Evolutionary conservation across 2,888 invertebrate species (phyloP), one percentile per base, ranked within the genome.

Genomic region (Nymphalis polychloros): DNA sequence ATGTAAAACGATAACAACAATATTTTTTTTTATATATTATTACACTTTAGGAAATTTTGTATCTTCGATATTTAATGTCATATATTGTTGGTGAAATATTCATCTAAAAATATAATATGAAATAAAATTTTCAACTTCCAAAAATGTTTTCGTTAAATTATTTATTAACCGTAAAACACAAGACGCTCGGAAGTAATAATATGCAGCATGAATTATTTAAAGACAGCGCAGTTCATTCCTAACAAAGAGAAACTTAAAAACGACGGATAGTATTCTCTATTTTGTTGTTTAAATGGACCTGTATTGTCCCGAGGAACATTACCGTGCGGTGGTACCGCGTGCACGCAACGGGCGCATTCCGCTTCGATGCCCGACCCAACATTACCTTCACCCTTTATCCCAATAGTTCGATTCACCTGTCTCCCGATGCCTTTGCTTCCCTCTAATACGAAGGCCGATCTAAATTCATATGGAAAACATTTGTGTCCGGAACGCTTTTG

Each of bases 401-500:
- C 82, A 84, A 84, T 84, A 82, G 83, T 84, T 85, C 84, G 82
- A 84, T 86, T 84, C 81, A 86, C 86, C 88, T 88, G 85, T 83
- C 82, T 84, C 81, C 81, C 82, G 75, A 83, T 85, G 80, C 84
- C 81, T 86, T 84, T 82, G 82, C 84, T 85, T 84, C 83, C 83
- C 85, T 87, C 82, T 89, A 89, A 88, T 88, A 87, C 79, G 78
- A 83, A 79, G 81, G 81, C 83, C 85, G 84, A 90, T 90, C 87
- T 88, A 87, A 90, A 91, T 90, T 92, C 91, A 91, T 91, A 90
- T 88, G 87, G 82, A 86, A 84, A 88, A 88, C 88, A 90, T 87
- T 90, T 88, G 86, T 84, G 87, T 85, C 83, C 83, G 83, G 84
- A 87, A 88, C 84, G 82, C 84, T 83, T 84, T 78, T 76, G 77